Base-by-base conservation (phyloP, 2,797 vertebrate genomes). In the Gila robusta region DNA sequence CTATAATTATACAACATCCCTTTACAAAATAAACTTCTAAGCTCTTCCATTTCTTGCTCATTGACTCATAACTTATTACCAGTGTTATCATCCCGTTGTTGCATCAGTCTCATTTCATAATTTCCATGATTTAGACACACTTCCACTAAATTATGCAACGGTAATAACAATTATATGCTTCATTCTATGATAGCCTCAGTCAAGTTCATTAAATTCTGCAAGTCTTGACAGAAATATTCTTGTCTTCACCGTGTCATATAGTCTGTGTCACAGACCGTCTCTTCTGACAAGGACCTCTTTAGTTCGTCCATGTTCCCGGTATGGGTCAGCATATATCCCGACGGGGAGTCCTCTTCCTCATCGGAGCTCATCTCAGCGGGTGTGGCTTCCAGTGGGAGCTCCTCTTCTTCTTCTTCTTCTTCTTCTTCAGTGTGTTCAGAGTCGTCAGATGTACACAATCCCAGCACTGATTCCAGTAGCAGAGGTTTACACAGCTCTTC, bases 251-350 rank as follows among this genome's bases (percentile, higher is more conserved):
- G 10, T 8, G 26, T 32, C 21, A 87, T 49, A 52, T 84, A 87
- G 3, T 28, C 70, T n/a, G 56, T 26, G 19, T 59, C 41, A 59
- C 66, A 67, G 1, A 81, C 82, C 2, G 59, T 54, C 3, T 79
- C 79, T 3, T 85, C 67, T 6, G 52, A 64, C 9, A 14, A 59
- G 56, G n/a, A 35, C 5, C 39, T n/a, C 1, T 56, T 21, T 56
- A 79, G 56, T 35, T 66, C 16, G 17, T 32, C 32, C 6, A 69
- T 35, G 11, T 12, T n/a, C 4, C 77, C 88, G 4, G 7, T 52
- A 4, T 83, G 64, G 6, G 77, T 78, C 7, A 41, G 64, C 74
- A 74, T 47, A 21, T 79, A 89, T 37, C 39, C 84, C 26, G 64
- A 32, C 1, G 2, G 23, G 6, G 21, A 26, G 5, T 67, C 81